Base-by-base conservation (phyloP, 30 jellyfish, hydroid and myxozoan genomes). In the Aurelia sp. region DNA sequence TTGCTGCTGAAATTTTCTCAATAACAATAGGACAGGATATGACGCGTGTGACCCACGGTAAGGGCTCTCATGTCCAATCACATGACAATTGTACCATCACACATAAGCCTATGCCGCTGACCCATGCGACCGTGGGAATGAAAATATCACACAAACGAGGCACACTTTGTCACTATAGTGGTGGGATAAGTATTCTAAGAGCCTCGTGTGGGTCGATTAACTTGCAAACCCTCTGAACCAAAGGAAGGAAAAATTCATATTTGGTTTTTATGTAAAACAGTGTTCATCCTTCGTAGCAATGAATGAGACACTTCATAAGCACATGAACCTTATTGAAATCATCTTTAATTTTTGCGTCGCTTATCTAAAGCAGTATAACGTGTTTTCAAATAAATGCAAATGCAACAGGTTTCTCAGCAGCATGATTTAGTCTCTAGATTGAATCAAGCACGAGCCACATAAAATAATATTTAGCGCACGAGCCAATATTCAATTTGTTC, bases 91-190 rank as follows among this genome's bases (percentile, higher is more conserved):
- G 47, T 37, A 37, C 50, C 76, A 53, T 57, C 22, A 75, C 76
- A 57, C 50, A 62, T 21, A 75, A 41, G 7, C n/a, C 20, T 37
- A 41, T 55, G 75, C 72, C 65, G 74, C 86, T 75, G 91, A 68
- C 66, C 80, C 91, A 81, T 58, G 91, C 55, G 91, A 81, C 91
- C 91, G 91, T 81, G 91, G 91, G 91, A 81, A 81, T 64, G 60
- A 48, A 74, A 37, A 37, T 67, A 31, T 68, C 33, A 61, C 90
- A 31, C 82, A 65, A 80, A 73, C 79, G 82, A 66, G 81, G 82
- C 76, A 80, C 81, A 19, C 76, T 70, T 40, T 62, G 53, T 13
- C 71, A 40, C 16, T 22, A 52, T 17, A 59, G 27, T 33, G 9
- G 11, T 59, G 10, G 22, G 69, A 53, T 80, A 37, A 37, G 50